Conservation (phyloP, 2,113 vertebrate genomes). For the Triplophysa rosa region DNA sequence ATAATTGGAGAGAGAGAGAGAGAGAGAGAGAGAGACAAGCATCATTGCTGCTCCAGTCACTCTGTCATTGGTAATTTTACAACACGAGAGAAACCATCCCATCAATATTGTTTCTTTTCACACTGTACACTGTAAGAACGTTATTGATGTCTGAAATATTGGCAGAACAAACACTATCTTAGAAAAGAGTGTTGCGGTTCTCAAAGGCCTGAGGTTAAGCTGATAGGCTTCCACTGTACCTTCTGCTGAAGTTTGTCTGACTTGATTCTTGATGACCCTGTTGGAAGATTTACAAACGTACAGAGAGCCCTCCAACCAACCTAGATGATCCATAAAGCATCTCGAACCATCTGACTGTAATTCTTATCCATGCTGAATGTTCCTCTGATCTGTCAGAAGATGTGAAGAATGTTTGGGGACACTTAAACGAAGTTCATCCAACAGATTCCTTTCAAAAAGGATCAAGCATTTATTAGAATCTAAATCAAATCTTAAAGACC, state of each 20-base stretch:
- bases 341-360: too few relatives aligned
- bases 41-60: conserved; percentile 32
- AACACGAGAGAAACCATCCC: conserved; percentile 7
- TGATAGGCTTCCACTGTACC: neutral
- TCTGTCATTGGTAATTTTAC: conserved; percentile 1
- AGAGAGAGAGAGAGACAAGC: neutral
- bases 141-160: conserved; percentile 22
- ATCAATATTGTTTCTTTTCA: conserved; percentile 17
- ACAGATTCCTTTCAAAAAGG: too few relatives aligned
- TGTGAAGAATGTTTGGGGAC: too few relatives aligned
- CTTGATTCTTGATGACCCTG: neutral
- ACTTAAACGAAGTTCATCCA: too few relatives aligned
- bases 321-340: too few relatives aligned
- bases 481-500: too few relatives aligned
- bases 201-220: neutral
- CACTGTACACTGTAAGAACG: neutral
- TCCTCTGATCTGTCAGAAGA: too few relatives aligned
- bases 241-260: neutral
- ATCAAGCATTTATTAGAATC: too few relatives aligned
- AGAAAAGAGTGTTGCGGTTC: neutral
- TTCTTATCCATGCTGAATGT: too few relatives aligned
- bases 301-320: neutral
- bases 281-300: neutral
- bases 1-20: conserved; percentile 3
- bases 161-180: conserved; percentile 6